These are phyloP conservation scores for Bombus terrestris DNA, from an alignment of 1,140 invertebrate species.

Conservation along the genomic window DNA sequence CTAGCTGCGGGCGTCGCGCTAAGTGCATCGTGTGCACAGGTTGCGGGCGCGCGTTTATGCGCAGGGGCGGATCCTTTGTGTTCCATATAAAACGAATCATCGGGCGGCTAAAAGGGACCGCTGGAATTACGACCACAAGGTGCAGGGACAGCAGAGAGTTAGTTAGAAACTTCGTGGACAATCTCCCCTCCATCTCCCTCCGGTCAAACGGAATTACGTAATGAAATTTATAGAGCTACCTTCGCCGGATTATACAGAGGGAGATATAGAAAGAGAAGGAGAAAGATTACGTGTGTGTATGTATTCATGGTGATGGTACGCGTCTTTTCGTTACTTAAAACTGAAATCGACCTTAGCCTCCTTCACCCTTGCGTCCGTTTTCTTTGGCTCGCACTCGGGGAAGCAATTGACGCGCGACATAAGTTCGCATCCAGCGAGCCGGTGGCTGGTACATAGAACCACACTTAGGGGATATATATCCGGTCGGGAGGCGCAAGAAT, in stretches of 20 bases:
- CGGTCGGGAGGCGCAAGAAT: conserved; percentile 51
- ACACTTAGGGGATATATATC: conserved; percentile 78
- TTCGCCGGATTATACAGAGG: background rate
- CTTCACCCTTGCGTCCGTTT: conserved; percentile 54
- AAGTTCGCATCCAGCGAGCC: conserved; percentile 69
- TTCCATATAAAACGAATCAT: conserved; percentile 56
- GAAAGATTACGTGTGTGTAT: background rate
- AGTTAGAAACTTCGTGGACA: conserved; percentile 19
- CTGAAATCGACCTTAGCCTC: conserved; percentile 37
- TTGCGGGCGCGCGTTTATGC: conserved; percentile 38
- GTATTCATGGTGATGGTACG: background rate
- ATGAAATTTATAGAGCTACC: conserved; percentile 48
- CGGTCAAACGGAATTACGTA: conserved; percentile 29
- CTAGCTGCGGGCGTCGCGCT: conserved; percentile 22
- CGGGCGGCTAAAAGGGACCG: conserved; percentile 47
- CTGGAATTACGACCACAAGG: conserved; percentile 36
- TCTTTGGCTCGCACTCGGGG: conserved; percentile 55
- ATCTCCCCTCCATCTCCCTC: background rate
- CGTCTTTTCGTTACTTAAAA: conserved; percentile 49
- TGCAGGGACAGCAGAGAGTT: conserved; percentile 2
- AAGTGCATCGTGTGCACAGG: conserved; percentile 45
- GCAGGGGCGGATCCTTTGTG: conserved; percentile 47
- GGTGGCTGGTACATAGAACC: conserved; percentile 76
- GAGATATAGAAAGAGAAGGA: background rate
- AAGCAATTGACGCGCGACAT: conserved; percentile 75